Base-by-base conservation (phyloP, 2,888 invertebrate genomes). In the Nysson spinosus region DNA sequence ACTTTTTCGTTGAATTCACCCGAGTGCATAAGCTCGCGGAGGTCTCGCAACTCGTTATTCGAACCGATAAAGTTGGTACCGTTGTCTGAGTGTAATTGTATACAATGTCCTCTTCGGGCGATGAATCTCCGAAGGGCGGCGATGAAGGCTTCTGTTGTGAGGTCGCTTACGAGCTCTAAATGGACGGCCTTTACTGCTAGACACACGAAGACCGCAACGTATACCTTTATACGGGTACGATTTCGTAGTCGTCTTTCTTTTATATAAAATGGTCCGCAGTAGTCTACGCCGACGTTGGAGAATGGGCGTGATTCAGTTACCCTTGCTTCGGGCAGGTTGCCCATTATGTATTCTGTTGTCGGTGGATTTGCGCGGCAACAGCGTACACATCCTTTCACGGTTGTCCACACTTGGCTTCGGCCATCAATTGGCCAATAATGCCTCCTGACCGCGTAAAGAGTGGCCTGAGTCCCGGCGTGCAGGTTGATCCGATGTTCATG, bases 31-130 rank as follows among this genome's bases (percentile, higher is more conserved):
- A 40, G 24, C 3, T 40, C 12, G 0, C 7, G 40, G 12, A 40
- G 9, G 0, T 40, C 40, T 4, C 11, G 40, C 6, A 40, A 40
- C 7, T 24, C 40, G n/a, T 22, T 22, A 22, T 47, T 32, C 2
- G 47, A 34, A 4, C 47, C 47, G 3, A 22, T 16, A 5, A 47
- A 47, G n/a, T 52, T 52, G 0, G 46, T 30, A 9, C 55, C 55
- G 20, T 55, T 55, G 40, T 47, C 46, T 0, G 35, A 37, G 7
- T 54, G 35, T 3, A 44, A 4, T n/a, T 35, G 7, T n/a, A n/a
- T n/a, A n/a, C n/a, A n/a, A n/a, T n/a, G n/a, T n/a, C n/a, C n/a
- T n/a, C n/a, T n/a, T n/a, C n/a, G 11, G 1, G 22, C 32, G 14
- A 42, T 22, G 16, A 52, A 42, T 2, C 42, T 11, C 4, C 37